Percentiles rank a stretch among this genome's conserved stretches.
These are phyloP conservation scores for Dolichoris vasculosae DNA, from an alignment of 1,140 invertebrate genomes.

Conservation along the genomic window DNA sequence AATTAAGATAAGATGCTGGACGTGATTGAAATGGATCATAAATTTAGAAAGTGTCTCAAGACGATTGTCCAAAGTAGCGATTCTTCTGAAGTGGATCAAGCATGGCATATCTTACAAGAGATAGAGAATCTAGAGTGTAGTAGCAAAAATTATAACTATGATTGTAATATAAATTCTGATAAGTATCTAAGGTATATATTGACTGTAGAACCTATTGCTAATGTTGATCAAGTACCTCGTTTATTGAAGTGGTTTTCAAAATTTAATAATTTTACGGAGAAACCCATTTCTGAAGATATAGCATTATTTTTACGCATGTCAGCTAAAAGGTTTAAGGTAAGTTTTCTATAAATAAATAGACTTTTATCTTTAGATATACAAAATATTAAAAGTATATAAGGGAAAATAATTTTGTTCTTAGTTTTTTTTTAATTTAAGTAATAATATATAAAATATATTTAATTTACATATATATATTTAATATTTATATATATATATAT, in stretches of 20 bases:
- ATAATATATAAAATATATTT: too few species aligned
- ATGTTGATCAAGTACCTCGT: constrained; percentile 58
- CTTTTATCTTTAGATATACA: not conserved
- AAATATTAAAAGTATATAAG: not conserved
- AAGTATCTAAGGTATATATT: constrained; percentile 31
- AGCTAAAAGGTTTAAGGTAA: constrained; percentile 24
- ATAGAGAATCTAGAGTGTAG: constrained; percentile 53
- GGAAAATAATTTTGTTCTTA: not conserved
- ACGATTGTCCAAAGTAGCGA: not conserved
- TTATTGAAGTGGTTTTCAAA: constrained; percentile 62
- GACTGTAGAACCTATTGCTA: constrained; percentile 48
- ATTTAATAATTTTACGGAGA: constrained; percentile 52
- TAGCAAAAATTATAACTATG: constrained; percentile 46
- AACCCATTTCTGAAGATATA: constrained; percentile 58
- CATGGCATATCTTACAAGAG: constrained; percentile 59
- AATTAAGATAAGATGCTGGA: not conserved
- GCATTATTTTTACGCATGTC: constrained; percentile 54
- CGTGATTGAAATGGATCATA: not conserved
- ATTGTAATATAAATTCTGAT: constrained; percentile 43
- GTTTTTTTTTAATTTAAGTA: too few species aligned
- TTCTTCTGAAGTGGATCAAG: constrained; percentile 51
- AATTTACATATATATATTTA: too few species aligned
- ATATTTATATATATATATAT: too few species aligned
- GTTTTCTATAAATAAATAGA: not conserved
- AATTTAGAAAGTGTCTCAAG: not conserved